Evolutionary conservation across 2,888 invertebrate species (phyloP).

Genomic region (Phalera bucephala): DNA sequence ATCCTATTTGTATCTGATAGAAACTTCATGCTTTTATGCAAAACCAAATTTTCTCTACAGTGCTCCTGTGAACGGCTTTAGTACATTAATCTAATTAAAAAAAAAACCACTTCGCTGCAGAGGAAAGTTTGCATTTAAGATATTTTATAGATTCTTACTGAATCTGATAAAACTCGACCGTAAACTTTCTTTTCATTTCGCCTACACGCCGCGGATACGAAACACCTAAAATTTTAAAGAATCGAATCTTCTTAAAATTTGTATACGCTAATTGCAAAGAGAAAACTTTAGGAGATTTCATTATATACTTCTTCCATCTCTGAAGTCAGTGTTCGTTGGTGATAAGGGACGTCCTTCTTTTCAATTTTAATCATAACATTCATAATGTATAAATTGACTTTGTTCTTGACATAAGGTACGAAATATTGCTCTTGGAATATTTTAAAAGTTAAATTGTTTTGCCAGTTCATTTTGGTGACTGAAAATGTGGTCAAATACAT

Average conservation of each 20-base stretch:
- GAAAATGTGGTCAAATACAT: no score
- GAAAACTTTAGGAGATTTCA: no score
- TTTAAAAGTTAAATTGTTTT: not conserved
- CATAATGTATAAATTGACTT: slow-evolving; percentile 27
- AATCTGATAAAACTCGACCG: slow-evolving; percentile 50
- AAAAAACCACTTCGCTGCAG: slow-evolving; percentile 41
- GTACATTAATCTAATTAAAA: slow-evolving; percentile 40
- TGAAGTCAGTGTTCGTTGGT: slow-evolving; percentile 34
- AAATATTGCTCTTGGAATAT: not conserved
- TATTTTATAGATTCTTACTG: slow-evolving; percentile 32
- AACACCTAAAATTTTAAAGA: slow-evolving; percentile 47
- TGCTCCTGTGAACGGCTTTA: no score
- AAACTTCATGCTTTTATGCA: no score
- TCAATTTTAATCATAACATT: slow-evolving; percentile 25
- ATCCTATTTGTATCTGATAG: no score
- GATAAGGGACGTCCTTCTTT: slow-evolving; percentile 42
- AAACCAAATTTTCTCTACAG: no score
- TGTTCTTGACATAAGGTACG: slow-evolving; percentile 10
- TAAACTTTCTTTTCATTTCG: slow-evolving; percentile 62
- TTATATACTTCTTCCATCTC: no score
- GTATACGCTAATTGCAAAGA: slow-evolving; percentile 48
- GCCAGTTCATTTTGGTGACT: no score
- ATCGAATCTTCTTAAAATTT: no score
- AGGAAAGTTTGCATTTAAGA: slow-evolving; percentile 40
- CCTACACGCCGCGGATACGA: slow-evolving; percentile 31